A percentile compares a stretch with the other conserved stretches of the same genome.
Evolutionary conservation across 2,888 invertebrate species (phyloP).

Genomic region (Pheosia gnoma): DNA sequence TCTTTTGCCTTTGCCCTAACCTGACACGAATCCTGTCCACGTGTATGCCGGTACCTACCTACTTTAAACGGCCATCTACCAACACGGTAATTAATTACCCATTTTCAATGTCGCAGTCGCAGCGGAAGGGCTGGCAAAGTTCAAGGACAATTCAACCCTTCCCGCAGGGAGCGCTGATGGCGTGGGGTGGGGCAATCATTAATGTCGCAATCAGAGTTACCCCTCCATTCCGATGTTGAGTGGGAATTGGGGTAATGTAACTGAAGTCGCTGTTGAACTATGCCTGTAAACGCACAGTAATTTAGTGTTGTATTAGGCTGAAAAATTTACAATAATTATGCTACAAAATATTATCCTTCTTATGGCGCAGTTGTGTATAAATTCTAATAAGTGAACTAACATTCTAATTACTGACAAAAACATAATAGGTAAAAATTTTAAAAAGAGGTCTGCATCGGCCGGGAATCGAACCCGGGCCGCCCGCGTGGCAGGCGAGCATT

Average conservation of each 20-base stretch:
- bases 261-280: neutral
- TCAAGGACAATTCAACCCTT: constrained; percentile 23
- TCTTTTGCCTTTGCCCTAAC: no score
- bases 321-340: no score
- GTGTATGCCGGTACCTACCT: neutral
- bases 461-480: constrained; percentile 77
- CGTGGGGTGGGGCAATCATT: constrained; percentile 9
- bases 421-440: neutral
- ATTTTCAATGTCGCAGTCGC: constrained; percentile 10
- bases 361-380: no score
- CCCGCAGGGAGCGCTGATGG: constrained; percentile 6
- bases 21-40: no score
- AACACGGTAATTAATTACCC: neutral
- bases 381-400: neutral
- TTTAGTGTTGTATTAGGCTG: no score
- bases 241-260: neutral
- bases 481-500: constrained; percentile 84
- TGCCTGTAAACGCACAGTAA: neutral
- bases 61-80: no score
- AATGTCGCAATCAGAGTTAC: constrained; percentile 3
- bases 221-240: neutral
- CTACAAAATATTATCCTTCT: no score
- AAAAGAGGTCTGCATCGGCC: constrained; percentile 62
- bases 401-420: neutral
- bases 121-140: constrained; percentile 10